phyloP scores from a whole-genome alignment of 2,888 invertebrate genomes.

The Dione vanillae region DNA sequence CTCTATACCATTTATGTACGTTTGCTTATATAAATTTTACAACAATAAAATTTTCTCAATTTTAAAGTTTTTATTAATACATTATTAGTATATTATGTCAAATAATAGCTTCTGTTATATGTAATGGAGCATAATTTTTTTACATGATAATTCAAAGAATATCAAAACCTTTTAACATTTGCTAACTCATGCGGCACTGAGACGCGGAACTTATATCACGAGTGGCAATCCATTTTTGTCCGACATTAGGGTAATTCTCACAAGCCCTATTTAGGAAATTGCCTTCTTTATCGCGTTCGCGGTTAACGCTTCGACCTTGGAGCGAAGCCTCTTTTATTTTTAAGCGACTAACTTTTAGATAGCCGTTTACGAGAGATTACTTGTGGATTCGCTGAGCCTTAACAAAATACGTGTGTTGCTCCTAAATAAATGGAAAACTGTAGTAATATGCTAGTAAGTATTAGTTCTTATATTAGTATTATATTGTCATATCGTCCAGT shows the following conservation, averaged over 20 bases:
- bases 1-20: no score
- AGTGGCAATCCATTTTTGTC: constrained; percentile 45
- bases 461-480: no score
- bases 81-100: no score
- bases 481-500: no score
- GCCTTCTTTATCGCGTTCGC: constrained; percentile 47
- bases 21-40: no score
- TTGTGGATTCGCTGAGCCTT: background rate
- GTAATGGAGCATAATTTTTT: background rate
- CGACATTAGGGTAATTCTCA: constrained; percentile 46
- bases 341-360: constrained; percentile 35
- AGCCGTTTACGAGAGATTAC: constrained; percentile 21
- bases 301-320: constrained; percentile 35
- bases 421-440: background rate
- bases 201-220: constrained; percentile 39
- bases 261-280: constrained; percentile 49
- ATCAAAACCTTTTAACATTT: constrained; percentile 42
- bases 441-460: background rate
- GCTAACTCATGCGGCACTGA: constrained; percentile 36
- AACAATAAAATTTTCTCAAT: no score
- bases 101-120: no score
- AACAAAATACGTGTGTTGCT: background rate
- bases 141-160: constrained; percentile 27
- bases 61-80: no score
- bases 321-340: constrained; percentile 34